Evolutionary conservation across 2,113 vertebrate genomes (phyloP).

Genomic region (Rhabdornis inornatus): DNA sequence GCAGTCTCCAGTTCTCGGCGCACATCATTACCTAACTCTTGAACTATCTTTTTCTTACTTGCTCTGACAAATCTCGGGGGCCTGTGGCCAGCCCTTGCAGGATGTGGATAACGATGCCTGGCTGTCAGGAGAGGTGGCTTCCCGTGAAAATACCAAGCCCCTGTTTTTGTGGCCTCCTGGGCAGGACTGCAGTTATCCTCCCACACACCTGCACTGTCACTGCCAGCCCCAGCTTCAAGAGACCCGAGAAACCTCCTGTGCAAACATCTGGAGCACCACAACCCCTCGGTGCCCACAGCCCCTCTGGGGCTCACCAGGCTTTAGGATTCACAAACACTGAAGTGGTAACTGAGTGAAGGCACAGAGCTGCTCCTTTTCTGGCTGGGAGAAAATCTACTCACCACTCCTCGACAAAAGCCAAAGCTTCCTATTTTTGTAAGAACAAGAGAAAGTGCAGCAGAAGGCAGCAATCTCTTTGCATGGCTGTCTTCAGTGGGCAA

Average conservation of each 20-base stretch:
- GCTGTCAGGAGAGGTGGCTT: not conserved
- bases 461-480: not conserved
- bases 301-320: not conserved
- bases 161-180: not conserved
- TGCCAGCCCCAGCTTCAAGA: not conserved
- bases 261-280: not conserved
- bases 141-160: not conserved
- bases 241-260: not conserved
- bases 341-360: not conserved
- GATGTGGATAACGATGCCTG: not conserved
- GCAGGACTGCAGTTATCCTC: accelerated
- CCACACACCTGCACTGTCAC: not conserved
- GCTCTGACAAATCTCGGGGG: not conserved
- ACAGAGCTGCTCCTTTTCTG: not conserved
- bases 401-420: not conserved
- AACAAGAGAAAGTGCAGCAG: not conserved
- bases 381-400: not conserved
- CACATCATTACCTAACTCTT: conserved; percentile 56
- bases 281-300: accelerated
- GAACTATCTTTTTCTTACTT: conserved; percentile 28
- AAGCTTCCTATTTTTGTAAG: not conserved
- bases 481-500: not conserved
- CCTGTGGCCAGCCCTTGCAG: conserved; percentile 5
- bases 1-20: conserved; percentile 30
- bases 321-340: not conserved